These are phyloP conservation scores for Eupithecia subumbrata DNA, from an alignment of 2,888 invertebrate species.

Conservation along the genomic window DNA sequence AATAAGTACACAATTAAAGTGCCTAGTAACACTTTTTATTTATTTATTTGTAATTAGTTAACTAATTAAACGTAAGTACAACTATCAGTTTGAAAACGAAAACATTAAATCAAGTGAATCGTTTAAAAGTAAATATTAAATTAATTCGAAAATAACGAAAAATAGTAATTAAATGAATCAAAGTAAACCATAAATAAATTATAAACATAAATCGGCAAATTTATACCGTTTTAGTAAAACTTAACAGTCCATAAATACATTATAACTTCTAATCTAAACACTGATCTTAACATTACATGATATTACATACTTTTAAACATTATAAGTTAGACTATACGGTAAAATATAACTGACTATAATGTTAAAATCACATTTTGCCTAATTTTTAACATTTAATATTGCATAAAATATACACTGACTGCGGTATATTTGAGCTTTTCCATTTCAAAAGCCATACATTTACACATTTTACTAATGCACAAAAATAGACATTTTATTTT, in stretches of 20 bases:
- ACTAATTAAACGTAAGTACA: conserved; percentile 40
- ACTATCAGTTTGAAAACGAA: conserved; percentile 6
- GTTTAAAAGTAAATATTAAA: background rate
- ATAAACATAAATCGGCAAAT: conserved; percentile 17
- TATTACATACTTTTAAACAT: conserved; percentile 76
- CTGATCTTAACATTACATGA: conserved; percentile 72
- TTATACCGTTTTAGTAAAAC: conserved; percentile 43
- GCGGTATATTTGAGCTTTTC: conserved; percentile 52
- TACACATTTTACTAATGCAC: conserved; percentile 30
- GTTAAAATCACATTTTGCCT: conserved; percentile 83
- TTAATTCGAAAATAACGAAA: background rate
- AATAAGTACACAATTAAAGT: conserved; percentile 77
- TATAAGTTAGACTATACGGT: conserved; percentile 72
- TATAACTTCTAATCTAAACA: conserved; percentile 76
- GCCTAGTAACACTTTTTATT: conserved; percentile 72
- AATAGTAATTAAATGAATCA: background rate
- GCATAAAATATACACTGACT: conserved; percentile 77
- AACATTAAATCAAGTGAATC: background rate
- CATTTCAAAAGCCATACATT: conserved; percentile 41
- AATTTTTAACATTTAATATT: conserved; percentile 77
- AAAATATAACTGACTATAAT: conserved; percentile 79
- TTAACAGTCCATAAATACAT: conserved; percentile 70
- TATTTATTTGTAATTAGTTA: conserved; percentile 24
- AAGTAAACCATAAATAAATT: background rate
- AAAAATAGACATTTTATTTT: conserved; percentile 23